Conservation (phyloP, 2,888 invertebrate genomes). For the Drosophila antonietae region DNA sequence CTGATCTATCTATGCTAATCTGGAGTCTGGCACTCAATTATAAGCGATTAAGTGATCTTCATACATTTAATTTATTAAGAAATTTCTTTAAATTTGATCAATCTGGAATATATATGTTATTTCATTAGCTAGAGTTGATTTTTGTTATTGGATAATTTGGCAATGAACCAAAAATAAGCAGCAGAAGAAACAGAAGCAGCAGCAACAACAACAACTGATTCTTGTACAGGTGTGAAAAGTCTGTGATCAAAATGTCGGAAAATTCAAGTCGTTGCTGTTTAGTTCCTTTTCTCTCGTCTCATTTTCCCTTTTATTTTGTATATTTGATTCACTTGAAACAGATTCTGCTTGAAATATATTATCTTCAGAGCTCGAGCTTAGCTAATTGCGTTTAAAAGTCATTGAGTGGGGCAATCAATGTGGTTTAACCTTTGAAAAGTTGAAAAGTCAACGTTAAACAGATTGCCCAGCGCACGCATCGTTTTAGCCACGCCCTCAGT, state of each 20-base stretch:
- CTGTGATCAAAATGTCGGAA: conserved; percentile 67
- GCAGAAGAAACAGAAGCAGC: conserved; percentile 29
- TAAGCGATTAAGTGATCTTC: neutral
- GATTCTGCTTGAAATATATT: neutral
- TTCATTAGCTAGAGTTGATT: conserved; percentile 23
- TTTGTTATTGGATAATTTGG: conserved; percentile 61
- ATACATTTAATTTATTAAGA: neutral
- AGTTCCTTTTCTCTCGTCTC: neutral
- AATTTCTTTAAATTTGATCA: neutral
- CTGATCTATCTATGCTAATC: neutral
- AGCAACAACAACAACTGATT: conserved; percentile 48
- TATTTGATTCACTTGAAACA: neutral
- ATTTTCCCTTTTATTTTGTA: conserved; percentile 1
- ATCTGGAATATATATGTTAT: conserved; percentile 21
- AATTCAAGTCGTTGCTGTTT: conserved; percentile 22
- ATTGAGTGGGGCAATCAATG: conserved; percentile 25
- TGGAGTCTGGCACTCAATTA: neutral
- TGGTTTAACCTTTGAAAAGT: conserved; percentile 44
- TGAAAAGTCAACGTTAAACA: conserved; percentile 66
- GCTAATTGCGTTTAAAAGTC: conserved; percentile 19
- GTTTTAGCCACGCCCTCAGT: conserved; percentile 71
- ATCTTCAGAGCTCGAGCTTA: neutral
- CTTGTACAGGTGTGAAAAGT: conserved; percentile 79
- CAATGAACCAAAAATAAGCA: conserved; percentile 70
- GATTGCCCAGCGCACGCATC: conserved; percentile 69